Evolutionary conservation across 2,113 vertebrate species (phyloP), one percentile per base, ranked within the genome.

Genomic region (Pogonocichla stellata): DNA sequence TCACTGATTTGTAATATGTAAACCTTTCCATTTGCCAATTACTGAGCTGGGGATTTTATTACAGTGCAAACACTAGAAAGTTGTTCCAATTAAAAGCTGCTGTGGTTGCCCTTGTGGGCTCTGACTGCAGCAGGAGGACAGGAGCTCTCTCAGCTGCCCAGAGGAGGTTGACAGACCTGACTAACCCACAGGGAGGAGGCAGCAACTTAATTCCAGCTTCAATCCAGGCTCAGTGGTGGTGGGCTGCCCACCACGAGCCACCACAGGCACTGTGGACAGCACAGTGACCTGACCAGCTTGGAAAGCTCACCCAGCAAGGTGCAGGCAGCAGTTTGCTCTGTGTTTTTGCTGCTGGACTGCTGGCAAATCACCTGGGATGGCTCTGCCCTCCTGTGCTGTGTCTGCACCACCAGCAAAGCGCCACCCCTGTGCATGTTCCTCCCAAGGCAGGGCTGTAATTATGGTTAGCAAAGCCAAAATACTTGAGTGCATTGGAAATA

Each of bases 21-120:
- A 69, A 80, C 77, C 50, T 80, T 88, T 42, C 67, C 69, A 62
- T 82, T 90, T 91, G 69, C 64, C 67, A 86, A 33, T 88, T 86
- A 33, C 25, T 20, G 38, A 85, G 71, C 61, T 31, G 74, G 50
- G 34, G 38, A 17, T 85, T 88, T 85, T 80, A 73, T 80, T 61
- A 9, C 1, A 51, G 47, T 42, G 62, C 79, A 67, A 18, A 65
- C 45, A 57, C 36, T 81, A 85, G 66, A 88, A 90, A 88, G 61
- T 56, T 88, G 9, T 78, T 73, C 48, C 91, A 65, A 2, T 89
- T 84, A 87, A 71, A 86, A 95, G 72, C 80, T 78, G 54, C 61
- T 1, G 3, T 48, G 89, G 87, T 67, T 48, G 48, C 40, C 25
- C 19, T 51, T 3, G 6, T 1, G 0, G 4, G 19, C 51, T 75